These are phyloP conservation scores for Drosophila acutilabella DNA, from an alignment of 2,888 invertebrate genomes.

Conservation along the genomic window DNA sequence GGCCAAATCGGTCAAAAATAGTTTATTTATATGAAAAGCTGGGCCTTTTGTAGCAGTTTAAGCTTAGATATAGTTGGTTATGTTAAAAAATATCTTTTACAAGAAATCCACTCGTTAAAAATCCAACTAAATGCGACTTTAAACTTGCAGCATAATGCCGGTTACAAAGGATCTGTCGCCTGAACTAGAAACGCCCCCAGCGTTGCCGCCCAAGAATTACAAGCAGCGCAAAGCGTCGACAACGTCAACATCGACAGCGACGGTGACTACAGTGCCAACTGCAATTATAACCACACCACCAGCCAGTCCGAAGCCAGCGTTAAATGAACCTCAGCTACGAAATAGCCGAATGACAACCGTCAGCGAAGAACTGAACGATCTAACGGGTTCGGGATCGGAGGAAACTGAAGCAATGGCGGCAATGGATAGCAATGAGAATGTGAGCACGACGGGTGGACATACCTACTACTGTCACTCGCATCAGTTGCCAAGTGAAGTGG, in stretches of 20 bases:
- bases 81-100: no score
- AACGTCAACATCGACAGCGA: conserved; percentile 83
- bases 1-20: no score
- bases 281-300: conserved; percentile 82
- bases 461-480: conserved; percentile 73
- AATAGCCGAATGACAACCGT: conserved; percentile 85
- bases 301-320: conserved; percentile 83
- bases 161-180: conserved; percentile 76
- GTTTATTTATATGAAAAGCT: no score
- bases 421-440: conserved; percentile 56
- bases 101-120: no score
- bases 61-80: no score
- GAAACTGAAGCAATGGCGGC: conserved; percentile 7
- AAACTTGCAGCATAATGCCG: conserved; percentile 70
- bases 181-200: conserved; percentile 86
- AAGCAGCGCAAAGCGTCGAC: conserved; percentile 85
- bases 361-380: conserved; percentile 81
- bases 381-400: conserved; percentile 9
- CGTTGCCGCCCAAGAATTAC: conserved; percentile 87
- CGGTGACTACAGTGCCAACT: conserved; percentile 85
- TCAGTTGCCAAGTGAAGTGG: conserved; percentile 68
- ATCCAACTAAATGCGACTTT: not conserved
- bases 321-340: conserved; percentile 69
- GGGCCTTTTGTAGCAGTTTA: no score
- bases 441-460: conserved; percentile 32